phyloP scores from a whole-genome alignment of 1,140 invertebrate species.

The Vanessa tameamea region DNA sequence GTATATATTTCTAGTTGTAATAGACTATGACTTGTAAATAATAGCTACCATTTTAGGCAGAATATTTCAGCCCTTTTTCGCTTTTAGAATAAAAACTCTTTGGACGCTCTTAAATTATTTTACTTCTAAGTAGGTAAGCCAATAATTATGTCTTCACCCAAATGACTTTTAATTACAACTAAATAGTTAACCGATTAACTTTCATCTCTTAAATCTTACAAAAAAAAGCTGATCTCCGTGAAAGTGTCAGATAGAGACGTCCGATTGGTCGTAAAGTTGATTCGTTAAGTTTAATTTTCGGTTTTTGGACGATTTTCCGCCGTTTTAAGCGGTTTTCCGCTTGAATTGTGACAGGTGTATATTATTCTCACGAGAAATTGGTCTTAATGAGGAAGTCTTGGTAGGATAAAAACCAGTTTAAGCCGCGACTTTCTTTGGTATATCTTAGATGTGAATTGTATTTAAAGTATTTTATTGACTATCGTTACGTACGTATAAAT shows the following conservation, averaged over 20 bases:
- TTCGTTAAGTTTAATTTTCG: constrained; percentile 71
- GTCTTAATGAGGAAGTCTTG: constrained; percentile 53
- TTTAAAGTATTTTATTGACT: too few species aligned
- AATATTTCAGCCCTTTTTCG: too few species aligned
- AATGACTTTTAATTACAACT: constrained; percentile 1
- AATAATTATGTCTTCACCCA: constrained; percentile 2
- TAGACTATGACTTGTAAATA: too few species aligned
- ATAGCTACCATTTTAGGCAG: too few species aligned
- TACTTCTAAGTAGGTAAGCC: background rate
- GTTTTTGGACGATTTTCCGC: constrained; percentile 76
- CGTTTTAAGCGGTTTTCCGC: constrained; percentile 73
- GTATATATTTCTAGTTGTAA: too few species aligned
- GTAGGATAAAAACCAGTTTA: background rate
- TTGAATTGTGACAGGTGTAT: constrained; percentile 66
- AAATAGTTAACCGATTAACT: constrained; percentile 9
- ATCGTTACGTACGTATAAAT: too few species aligned
- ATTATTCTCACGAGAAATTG: constrained; percentile 70
- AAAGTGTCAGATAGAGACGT: constrained; percentile 47
- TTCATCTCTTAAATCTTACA: constrained; percentile 11
- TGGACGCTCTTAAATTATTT: too few species aligned
- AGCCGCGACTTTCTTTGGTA: background rate
- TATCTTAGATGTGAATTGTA: background rate
- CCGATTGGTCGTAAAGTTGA: constrained; percentile 55
- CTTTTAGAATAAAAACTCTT: too few species aligned
- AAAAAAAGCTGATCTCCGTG: constrained; percentile 25